A percentile compares a stretch with the other conserved stretches of the same genome.
These are phyloP conservation scores for Microctenopoma stevenorrisi DNA, from an alignment of 2,797 vertebrate species.

Conservation along the genomic window DNA sequence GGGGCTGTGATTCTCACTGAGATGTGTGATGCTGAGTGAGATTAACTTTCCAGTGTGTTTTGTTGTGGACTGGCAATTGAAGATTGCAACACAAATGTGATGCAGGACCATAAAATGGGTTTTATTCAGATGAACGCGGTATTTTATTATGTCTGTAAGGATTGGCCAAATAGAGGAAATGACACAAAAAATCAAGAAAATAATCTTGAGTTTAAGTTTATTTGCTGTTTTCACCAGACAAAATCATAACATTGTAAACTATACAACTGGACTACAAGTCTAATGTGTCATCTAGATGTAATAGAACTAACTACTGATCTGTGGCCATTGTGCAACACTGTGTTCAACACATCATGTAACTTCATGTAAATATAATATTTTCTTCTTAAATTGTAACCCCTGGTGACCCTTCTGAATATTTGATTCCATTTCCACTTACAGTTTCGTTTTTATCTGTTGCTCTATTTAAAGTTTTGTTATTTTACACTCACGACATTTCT, in stretches of 20 bases:
- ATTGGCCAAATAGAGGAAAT: neutral
- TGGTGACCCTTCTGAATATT: neutral
- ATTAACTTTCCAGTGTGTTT: neutral
- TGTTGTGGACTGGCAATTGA: neutral
- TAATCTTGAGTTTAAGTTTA: neutral
- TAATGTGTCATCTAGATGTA: too few relatives aligned
- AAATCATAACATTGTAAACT: neutral
- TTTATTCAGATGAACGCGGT: constrained; percentile 1
- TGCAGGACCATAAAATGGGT: constrained; percentile 21
- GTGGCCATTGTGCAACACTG: too few relatives aligned
- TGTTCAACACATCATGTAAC: too few relatives aligned
- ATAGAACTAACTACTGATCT: too few relatives aligned
- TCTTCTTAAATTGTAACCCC: too few relatives aligned
- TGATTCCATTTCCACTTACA: neutral
- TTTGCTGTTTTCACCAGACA: neutral
- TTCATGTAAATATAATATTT: too few relatives aligned
- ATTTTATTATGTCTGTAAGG: neutral
- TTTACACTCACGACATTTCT: too few relatives aligned
- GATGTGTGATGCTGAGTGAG: neutral
- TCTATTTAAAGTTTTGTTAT: too few relatives aligned
- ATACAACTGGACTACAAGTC: neutral
- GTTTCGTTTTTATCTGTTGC: too few relatives aligned
- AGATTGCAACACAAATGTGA: neutral
- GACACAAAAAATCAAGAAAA: neutral
- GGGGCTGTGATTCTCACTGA: constrained; percentile 19